These are phyloP conservation scores for Anadara kagoshimensis DNA, from an alignment of 1,140 invertebrate species.

Conservation along the genomic window DNA sequence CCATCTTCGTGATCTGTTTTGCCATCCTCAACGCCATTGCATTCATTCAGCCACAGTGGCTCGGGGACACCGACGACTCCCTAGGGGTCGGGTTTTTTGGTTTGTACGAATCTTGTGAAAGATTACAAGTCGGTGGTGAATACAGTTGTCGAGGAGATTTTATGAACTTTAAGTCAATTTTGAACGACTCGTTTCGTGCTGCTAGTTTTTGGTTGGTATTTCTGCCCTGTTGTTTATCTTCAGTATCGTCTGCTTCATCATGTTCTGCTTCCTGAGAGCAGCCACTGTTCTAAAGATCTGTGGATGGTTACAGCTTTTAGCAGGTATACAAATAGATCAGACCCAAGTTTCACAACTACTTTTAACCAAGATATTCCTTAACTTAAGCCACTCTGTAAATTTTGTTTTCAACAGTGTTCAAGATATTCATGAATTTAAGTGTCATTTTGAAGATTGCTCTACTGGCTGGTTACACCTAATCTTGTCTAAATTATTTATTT, in stretches of 20 bases:
- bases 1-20: constrained; percentile 95
- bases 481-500: too few species aligned
- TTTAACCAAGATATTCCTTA: too few species aligned
- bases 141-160: constrained; percentile 84
- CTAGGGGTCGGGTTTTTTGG: constrained; percentile 93
- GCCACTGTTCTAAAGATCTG: constrained; percentile 94
- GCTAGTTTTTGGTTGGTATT: constrained; percentile 91
- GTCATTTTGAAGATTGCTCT: too few species aligned
- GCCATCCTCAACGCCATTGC: constrained; percentile 95
- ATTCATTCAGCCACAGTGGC: constrained; percentile 97
- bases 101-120: constrained; percentile 88
- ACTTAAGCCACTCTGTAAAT: too few species aligned
- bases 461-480: too few species aligned
- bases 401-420: too few species aligned
- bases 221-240: constrained; percentile 89
- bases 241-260: constrained; percentile 86
- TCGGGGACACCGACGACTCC: constrained; percentile 84
- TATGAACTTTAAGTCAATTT: constrained; percentile 87
- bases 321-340: constrained; percentile 81
- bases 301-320: constrained; percentile 89
- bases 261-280: constrained; percentile 95
- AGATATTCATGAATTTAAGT: too few species aligned
- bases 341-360: background rate
- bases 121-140: constrained; percentile 72
- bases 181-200: constrained; percentile 85